Conservation (phyloP, 2,888 invertebrate species). For the Habrosyne pyritoides region DNA sequence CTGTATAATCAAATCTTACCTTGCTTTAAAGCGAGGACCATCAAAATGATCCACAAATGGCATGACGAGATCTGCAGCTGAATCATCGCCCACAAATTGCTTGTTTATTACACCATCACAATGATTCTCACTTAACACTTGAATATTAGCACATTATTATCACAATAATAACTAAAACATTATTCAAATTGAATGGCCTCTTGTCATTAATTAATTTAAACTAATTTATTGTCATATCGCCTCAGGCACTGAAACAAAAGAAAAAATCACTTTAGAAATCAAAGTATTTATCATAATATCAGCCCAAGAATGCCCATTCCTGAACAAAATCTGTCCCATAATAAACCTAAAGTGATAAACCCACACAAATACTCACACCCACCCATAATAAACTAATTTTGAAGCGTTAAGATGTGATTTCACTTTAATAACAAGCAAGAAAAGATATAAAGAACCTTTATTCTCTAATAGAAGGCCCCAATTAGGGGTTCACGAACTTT, state of each 20-base stretch:
- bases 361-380: too few relatives aligned
- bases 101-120: constrained; percentile 54
- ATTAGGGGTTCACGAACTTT: not conserved
- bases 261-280: not conserved
- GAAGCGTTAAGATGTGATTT: too few relatives aligned
- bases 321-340: too few relatives aligned
- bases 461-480: not conserved
- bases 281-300: not conserved
- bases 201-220: constrained; percentile 11
- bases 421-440: not conserved
- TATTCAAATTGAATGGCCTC: constrained; percentile 11
- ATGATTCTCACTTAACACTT: constrained; percentile 31
- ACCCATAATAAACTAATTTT: too few relatives aligned
- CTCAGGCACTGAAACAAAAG: constrained; percentile 21
- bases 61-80: constrained; percentile 49
- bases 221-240: constrained; percentile 33
- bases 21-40: constrained; percentile 48
- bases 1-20: constrained; percentile 54
- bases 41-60: constrained; percentile 49
- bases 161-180: constrained; percentile 41
- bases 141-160: constrained; percentile 42
- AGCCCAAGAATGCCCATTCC: too few relatives aligned
- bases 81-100: constrained; percentile 61
- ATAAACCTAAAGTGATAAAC: too few relatives aligned
- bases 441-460: not conserved